Conservation (phyloP, 2,888 invertebrate species). For the Drosophila neutralis region DNA sequence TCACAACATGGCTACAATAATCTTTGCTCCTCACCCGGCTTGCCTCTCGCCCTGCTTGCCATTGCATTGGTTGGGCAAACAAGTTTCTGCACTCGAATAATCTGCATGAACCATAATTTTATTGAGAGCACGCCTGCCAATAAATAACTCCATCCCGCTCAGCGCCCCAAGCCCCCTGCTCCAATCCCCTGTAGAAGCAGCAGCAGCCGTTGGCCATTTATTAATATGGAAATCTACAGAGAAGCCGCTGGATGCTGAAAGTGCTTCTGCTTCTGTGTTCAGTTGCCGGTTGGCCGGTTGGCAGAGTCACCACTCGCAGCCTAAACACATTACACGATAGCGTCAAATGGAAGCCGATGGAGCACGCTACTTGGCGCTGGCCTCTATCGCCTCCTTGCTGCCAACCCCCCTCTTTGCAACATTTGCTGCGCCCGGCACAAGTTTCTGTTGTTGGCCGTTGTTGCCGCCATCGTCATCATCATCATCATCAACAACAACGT, state of each 20-base stretch:
- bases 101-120: constrained; percentile 80
- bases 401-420: background rate
- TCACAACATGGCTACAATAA: constrained; percentile 66
- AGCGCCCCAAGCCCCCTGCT: constrained; percentile 2
- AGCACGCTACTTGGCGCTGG: constrained; percentile 52
- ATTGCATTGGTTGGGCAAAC: constrained; percentile 52
- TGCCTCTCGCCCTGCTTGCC: background rate
- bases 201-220: constrained; percentile 70
- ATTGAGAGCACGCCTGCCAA: constrained; percentile 80
- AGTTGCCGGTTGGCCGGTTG: constrained; percentile 10
- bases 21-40: constrained; percentile 18
- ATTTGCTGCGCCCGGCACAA: constrained; percentile 3
- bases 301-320: constrained; percentile 49
- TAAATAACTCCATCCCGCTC: constrained; percentile 65
- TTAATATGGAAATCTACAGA: constrained; percentile 80
- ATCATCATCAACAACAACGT: constrained; percentile 55
- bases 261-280: constrained; percentile 50
- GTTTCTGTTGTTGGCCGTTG: constrained; percentile 33
- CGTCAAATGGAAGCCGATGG: constrained; percentile 75
- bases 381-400: constrained; percentile 22
- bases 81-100: constrained; percentile 79
- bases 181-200: background rate
- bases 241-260: constrained; percentile 61
- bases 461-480: constrained; percentile 54
- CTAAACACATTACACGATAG: constrained; percentile 80